phyloP scores from a whole-genome alignment of 2,113 vertebrate genomes.

The Bubo blakistoni region DNA sequence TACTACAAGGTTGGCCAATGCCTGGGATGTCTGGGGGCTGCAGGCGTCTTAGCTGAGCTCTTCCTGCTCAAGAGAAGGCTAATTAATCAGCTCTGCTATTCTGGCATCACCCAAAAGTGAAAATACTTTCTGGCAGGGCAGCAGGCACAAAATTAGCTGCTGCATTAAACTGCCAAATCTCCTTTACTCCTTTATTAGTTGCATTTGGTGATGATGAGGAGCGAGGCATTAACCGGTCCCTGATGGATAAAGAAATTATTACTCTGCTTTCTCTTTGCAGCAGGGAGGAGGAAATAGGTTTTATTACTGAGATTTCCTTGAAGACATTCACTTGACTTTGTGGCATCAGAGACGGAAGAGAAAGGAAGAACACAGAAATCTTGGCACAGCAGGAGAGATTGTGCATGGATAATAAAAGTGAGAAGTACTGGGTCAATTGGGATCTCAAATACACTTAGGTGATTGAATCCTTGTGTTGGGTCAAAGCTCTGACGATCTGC shows the following conservation, averaged over 20 bases:
- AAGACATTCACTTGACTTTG: slow-evolving; percentile 59
- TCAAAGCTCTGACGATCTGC: background rate
- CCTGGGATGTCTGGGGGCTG: background rate
- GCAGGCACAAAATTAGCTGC: slow-evolving; percentile 58
- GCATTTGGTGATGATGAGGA: slow-evolving; percentile 63
- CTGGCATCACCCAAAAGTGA: slow-evolving; percentile 65
- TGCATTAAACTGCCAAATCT: slow-evolving; percentile 66
- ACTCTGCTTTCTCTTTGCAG: slow-evolving; percentile 43
- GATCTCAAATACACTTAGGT: slow-evolving; percentile 27
- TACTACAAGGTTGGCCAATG: background rate
- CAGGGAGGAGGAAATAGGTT: slow-evolving; percentile 46
- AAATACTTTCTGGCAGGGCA: slow-evolving; percentile 63
- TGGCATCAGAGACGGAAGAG: slow-evolving; percentile 23
- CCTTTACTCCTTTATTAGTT: slow-evolving; percentile 62
- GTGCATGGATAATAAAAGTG: slow-evolving; percentile 6
- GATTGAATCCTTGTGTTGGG: slow-evolving; percentile 5
- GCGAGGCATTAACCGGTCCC: slow-evolving; percentile 46
- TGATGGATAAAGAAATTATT: slow-evolving; percentile 54
- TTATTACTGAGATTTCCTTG: slow-evolving; percentile 60
- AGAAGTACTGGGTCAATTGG: background rate
- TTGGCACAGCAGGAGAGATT: slow-evolving; percentile 45
- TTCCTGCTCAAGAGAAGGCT: slow-evolving; percentile 29
- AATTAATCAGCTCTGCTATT: slow-evolving; percentile 60
- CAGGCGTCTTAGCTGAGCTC: background rate
- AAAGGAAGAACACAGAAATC: slow-evolving; percentile 52